Evolutionary conservation across 2,888 invertebrate genomes (phyloP), one percentile per base, ranked within the genome.

Genomic region (Carabus problematicus): DNA sequence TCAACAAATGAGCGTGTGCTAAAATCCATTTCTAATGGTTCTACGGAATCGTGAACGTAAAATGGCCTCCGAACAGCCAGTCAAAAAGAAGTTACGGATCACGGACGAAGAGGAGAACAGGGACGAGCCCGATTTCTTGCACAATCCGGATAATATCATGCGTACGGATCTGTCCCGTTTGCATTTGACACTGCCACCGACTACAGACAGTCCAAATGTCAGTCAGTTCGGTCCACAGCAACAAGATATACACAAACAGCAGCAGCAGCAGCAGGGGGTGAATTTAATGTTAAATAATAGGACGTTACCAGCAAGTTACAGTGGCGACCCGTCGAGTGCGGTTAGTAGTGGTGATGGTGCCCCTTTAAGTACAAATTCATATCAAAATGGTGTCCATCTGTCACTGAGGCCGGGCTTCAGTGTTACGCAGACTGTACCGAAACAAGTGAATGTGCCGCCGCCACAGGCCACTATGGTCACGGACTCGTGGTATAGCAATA

Each of bases 11-110:
- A 18, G 59, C 19, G 60, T 40, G 43, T 11, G 49, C 52, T 29
- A 1, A 3, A 12, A 29, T 56, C 18, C 58, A 72, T 73, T 76
- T 81, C 83, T 83, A 80, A 89, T 89, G 89, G 89, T 89, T 86
- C 86, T 88, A 83, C 84, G 86, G 81, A 84, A 85, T 82, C 84
- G 85, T 77, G 81, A 84, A 74, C 79, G 81, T 77, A 85, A 84
- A 79, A 91, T 91, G 90, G 89, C 87, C 78, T 89, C 88, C 75
- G 91, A 92, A 82, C 93, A 93, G 83, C 94, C 94, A 74, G 90
- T 91, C 76, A 93, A 92, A 80, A 94, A 94, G 84, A 90, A 93
- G 79, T 89, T 91, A 79, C 88, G 92, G 77, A 89, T 92, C 74
- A 82, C 80, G 58, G 84, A 82, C 71, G 82, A 89, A 74, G 85